Evolutionary conservation across 2,888 invertebrate genomes (phyloP).

Genomic region (Caenorhabditis japonica): DNA sequence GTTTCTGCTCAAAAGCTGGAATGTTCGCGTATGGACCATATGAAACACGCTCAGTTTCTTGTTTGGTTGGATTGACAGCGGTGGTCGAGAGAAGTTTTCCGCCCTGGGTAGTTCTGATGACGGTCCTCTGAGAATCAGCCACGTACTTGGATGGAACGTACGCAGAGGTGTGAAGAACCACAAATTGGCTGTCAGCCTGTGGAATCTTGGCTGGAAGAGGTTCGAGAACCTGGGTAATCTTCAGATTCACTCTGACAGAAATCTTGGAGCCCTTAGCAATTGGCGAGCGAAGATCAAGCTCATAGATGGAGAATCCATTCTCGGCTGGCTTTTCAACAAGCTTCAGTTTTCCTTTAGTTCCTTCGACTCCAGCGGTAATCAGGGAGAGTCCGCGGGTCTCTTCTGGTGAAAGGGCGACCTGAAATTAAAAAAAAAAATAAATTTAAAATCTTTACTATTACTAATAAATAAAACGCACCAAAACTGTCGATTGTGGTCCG

Average conservation of each 20-base stretch:
- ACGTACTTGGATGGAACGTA: conserved; percentile 89
- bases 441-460: not conserved
- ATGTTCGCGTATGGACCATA: conserved; percentile 91
- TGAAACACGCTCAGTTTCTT: conserved; percentile 86
- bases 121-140: conserved; percentile 87
- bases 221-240: conserved; percentile 84
- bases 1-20: conserved; percentile 81
- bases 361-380: conserved; percentile 61
- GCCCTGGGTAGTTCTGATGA: conserved; percentile 80
- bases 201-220: conserved; percentile 91
- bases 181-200: conserved; percentile 93
- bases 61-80: conserved; percentile 83
- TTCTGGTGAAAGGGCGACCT: conserved; percentile 60
- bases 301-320: conserved; percentile 52
- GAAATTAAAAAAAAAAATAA: not conserved
- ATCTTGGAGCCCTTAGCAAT: conserved; percentile 64
- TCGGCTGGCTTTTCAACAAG: conserved; percentile 35
- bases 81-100: conserved; percentile 60
- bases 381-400: conserved; percentile 65
- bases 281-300: conserved; percentile 64
- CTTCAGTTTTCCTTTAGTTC: conserved; percentile 54
- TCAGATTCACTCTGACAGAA: conserved; percentile 82
- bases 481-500: conserved; percentile 57
- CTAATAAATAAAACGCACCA: conserved; percentile 16
- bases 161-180: conserved; percentile 88